Evolutionary conservation across 2,888 invertebrate genomes (phyloP), one percentile per base, ranked within the genome.

Genomic region (Harpalus rubripes): DNA sequence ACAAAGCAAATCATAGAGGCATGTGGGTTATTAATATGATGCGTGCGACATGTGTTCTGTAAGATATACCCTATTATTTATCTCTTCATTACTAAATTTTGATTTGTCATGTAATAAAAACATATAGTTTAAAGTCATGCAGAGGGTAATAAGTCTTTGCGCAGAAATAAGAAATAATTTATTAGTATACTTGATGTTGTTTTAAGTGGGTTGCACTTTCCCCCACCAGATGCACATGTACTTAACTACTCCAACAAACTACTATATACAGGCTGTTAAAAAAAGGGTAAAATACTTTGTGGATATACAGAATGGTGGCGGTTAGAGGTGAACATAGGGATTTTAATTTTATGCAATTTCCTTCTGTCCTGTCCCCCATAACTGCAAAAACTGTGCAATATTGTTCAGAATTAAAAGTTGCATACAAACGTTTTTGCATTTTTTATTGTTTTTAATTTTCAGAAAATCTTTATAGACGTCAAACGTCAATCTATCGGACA

Each of bases 61-160:
- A 63, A 18, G 22, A 12, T 12, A 52, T 22, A 63, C 63, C 26
- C 18, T 63, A 22, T 22, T 22, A 63, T 61, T 61, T 61, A 18
- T 63, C 22, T 63, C 63, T 10, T 63, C 7, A 63, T 63, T 22
- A 63, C 26, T 63, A 22, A 63, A 63, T 26, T 63, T 8, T 63
- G 63, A 63, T 12, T 63, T 63, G 63, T 63, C 63, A 63, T 63
- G 63, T 22, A 18, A 63, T 63, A 63, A 63, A 63, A 26, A 61
- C 22, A 61, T 22, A 63, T 63, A 59, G 15, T 18, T 18, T 61
- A 18, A 8, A 61, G 18, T 16, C 15, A 61, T 63, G 22, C 18
- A 63, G 26, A 12, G 44, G 44, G 44, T 52, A 52, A 52, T 52
- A 52, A 52, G 44, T 52, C 44, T 52, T 52, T 52, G 12, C 8